Percentiles rank a stretch among this genome's conserved stretches.
phyloP scores from a whole-genome alignment of 2,888 invertebrate species.

The Lypha dubia region DNA sequence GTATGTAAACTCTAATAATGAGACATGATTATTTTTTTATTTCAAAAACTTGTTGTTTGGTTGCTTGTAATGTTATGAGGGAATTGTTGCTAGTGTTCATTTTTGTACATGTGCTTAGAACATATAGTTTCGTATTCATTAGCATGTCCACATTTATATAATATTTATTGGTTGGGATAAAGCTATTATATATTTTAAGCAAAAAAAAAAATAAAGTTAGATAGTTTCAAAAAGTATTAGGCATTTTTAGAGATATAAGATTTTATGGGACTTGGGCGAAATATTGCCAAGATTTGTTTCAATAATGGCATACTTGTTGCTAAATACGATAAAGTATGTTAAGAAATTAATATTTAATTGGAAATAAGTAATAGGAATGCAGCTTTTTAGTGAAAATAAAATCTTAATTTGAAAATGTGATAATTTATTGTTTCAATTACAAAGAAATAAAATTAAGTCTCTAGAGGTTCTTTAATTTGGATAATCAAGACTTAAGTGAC shows the following conservation, averaged over 20 bases:
- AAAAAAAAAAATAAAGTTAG: conserved; percentile 7
- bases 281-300: neutral
- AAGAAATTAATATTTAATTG: neutral
- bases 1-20: conserved; percentile 70
- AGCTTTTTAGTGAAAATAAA: neutral
- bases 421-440: neutral
- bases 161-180: conserved; percentile 6
- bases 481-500: too few relatives aligned
- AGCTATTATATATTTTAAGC: conserved; percentile 6
- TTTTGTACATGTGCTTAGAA: neutral
- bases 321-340: neutral
- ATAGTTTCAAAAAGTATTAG: conserved; percentile 3
- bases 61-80: neutral
- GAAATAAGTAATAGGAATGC: too few relatives aligned
- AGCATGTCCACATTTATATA: neutral
- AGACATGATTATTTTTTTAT: conserved; percentile 69
- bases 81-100: conserved; percentile 38
- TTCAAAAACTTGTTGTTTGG: neutral
- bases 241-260: conserved; percentile 10
- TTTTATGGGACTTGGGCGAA: neutral
- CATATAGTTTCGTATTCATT: conserved; percentile 39
- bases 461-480: too few relatives aligned
- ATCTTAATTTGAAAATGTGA: neutral
- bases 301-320: too few relatives aligned
- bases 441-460: too few relatives aligned